Base-by-base conservation (phyloP, 1,140 invertebrate genomes). In the Procambarus clarkii region DNA sequence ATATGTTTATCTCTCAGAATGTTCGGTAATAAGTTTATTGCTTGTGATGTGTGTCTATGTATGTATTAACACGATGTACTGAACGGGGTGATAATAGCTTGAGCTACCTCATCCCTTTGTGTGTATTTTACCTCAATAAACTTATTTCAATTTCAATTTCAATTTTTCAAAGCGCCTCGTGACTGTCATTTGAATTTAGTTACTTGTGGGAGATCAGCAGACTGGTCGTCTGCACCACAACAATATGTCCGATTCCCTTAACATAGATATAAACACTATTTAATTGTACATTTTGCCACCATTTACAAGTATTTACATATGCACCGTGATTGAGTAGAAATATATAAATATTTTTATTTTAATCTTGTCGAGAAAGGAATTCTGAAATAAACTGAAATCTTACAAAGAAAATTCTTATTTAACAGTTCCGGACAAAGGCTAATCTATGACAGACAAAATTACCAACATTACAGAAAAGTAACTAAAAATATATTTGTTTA, bases 211-310 rank as follows among this genome's bases (percentile, higher is more conserved):
- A 54, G 24, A 74, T 74, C 69, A 74, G n/a, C 69, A 74, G 69
- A 46, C 81, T 21, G 18, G 44, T 83, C 81, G 81, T 83, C 76
- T 77, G 76, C 76, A 87, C 50, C 85, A 87, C 21, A 87, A 87
- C 85, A 87, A 34, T 79, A 50, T 34, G 50, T 78, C 76, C 85
- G 64, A 64, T 60, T 60, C 3, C 76, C 3, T 86, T 34, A 21
- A 74, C 4, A 9, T 2, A 74, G 21, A 0, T 9, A 4, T 8
- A 3, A 34, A 21, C 8, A 24, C 18, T 48, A 3, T 13, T 21
- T 21, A 9, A 13, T 79, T 5, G 13, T 48, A 79, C 45, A 79
- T 48, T 48, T 79, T 48, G 18, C 9, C 21, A 4, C 45, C 7
- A 48, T 54, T 48, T 48, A 44, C 4, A 48, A 48, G n/a, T 34